These are phyloP conservation scores for Phylloscopus trochiloides DNA, from an alignment of 2,113 vertebrate species.

Conservation along the genomic window DNA sequence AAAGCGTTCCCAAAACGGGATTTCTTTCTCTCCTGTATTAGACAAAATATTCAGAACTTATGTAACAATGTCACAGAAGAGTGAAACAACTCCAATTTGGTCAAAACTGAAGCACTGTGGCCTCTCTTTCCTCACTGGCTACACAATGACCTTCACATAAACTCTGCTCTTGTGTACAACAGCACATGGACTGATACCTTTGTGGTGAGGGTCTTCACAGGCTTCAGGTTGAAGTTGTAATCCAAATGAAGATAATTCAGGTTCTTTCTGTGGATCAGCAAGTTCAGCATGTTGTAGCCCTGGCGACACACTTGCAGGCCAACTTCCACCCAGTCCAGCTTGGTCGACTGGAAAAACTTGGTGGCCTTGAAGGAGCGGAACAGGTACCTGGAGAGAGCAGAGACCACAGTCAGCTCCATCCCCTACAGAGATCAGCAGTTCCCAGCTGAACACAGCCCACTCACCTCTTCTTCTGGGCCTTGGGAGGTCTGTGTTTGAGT, in stretches of 20 bases:
- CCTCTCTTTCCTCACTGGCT: not conserved
- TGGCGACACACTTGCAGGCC: conserved; percentile 97
- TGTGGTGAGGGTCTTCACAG: conserved; percentile 97
- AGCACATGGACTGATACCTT: conserved; percentile 76
- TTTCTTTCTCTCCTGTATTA: conserved; percentile 91
- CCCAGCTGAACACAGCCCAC: not conserved
- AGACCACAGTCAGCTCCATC: not conserved
- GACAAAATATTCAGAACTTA: not conserved
- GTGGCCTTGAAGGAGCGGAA: conserved; percentile 99
- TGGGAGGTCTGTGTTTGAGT: conserved; percentile 95
- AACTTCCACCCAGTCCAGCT: conserved; percentile 98
- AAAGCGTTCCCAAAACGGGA: conserved; percentile 97
- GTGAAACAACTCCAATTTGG: not conserved
- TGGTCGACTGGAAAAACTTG: conserved; percentile 98
- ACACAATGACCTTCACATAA: not conserved
- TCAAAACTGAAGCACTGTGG: not conserved
- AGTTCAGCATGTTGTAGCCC: conserved; percentile 99
- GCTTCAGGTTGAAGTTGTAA: conserved; percentile 99
- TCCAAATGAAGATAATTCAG: conserved; percentile 97
- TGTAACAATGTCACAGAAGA: not conserved
- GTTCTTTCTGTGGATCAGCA: conserved; percentile 98
- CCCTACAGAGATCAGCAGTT: not conserved
- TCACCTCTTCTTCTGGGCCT: conserved; percentile 98
- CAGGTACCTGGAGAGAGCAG: conserved; percentile 81
- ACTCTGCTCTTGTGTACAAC: not conserved